Percentiles rank a stretch among this genome's conserved stretches.
Conservation (phyloP, 1,140 invertebrate species). For the Venustaconcha ellipsiformis region DNA sequence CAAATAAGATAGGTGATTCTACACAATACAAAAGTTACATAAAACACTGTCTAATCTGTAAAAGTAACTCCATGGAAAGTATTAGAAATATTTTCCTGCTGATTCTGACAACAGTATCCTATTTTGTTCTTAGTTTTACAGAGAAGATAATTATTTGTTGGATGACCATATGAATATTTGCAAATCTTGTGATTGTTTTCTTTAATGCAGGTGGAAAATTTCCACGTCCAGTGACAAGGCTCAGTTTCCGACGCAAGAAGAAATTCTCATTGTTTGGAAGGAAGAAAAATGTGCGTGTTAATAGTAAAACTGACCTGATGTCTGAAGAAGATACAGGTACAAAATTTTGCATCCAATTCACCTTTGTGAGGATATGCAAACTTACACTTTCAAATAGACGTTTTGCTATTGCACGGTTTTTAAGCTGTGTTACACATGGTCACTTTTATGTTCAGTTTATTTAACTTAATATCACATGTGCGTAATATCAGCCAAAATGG, state of each 20-base stretch:
- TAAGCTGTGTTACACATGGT: not conserved
- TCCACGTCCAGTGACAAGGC: conserved; percentile 63
- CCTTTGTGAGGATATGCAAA: too few species aligned
- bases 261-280: conserved; percentile 37
- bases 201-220: conserved; percentile 68
- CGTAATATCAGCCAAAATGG: too few species aligned
- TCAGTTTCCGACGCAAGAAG: conserved; percentile 54
- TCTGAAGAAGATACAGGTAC: conserved; percentile 37
- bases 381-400: not conserved
- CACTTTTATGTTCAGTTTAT: conserved; percentile 4
- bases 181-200: not conserved
- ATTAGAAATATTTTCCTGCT: too few species aligned
- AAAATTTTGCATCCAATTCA: conserved; percentile 3
- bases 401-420: not conserved
- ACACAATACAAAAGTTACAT: too few species aligned
- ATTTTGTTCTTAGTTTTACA: not conserved
- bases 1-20: too few species aligned
- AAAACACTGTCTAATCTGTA: too few species aligned
- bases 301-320: conserved; percentile 38
- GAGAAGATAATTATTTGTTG: not conserved
- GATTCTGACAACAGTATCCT: not conserved
- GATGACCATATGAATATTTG: not conserved
- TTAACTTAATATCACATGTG: not conserved
- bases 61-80: too few species aligned
- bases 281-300: conserved; percentile 29